These are phyloP conservation scores for Salvelinus namaycush DNA, from an alignment of 2,113 vertebrate species.

Conservation along the genomic window DNA sequence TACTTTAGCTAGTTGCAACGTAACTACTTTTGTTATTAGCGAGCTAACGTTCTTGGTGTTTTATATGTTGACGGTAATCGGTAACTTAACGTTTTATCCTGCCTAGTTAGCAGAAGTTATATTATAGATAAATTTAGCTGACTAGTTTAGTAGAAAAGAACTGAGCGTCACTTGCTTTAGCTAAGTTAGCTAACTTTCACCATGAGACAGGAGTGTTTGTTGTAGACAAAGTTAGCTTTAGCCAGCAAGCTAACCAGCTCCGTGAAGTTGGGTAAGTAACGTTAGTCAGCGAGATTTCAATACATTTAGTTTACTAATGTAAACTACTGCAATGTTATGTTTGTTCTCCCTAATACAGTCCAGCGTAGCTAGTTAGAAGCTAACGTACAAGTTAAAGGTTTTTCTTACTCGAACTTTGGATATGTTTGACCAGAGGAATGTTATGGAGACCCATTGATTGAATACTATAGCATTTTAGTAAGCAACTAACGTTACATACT, in stretches of 20 bases:
- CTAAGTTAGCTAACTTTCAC: conserved; percentile 3
- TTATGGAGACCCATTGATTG: not conserved
- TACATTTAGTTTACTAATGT: not conserved
- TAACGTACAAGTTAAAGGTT: not conserved
- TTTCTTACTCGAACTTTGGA: not conserved
- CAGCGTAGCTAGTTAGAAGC: not conserved
- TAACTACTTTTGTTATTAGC: not conserved
- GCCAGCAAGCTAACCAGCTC: not conserved
- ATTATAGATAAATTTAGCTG: not conserved
- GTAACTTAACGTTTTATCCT: not conserved
- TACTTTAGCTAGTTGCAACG: conserved; percentile 46
- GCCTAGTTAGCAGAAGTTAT: conserved; percentile 4
- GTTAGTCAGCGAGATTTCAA: not conserved
- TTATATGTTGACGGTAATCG: not conserved
- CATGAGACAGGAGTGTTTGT: not conserved
- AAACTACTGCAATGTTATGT: not conserved
- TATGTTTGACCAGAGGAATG: conserved; percentile 3
- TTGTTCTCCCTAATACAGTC: not conserved
- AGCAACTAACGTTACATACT: too few relatives aligned
- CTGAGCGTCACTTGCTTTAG: not conserved
- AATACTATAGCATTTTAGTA: not conserved
- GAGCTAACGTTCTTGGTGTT: not conserved
- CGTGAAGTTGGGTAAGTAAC: not conserved
- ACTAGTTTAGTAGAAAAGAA: not conserved
- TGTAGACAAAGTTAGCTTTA: not conserved